Conservation (phyloP, 1,140 invertebrate species). For the Diabrotica undecimpunctata region DNA sequence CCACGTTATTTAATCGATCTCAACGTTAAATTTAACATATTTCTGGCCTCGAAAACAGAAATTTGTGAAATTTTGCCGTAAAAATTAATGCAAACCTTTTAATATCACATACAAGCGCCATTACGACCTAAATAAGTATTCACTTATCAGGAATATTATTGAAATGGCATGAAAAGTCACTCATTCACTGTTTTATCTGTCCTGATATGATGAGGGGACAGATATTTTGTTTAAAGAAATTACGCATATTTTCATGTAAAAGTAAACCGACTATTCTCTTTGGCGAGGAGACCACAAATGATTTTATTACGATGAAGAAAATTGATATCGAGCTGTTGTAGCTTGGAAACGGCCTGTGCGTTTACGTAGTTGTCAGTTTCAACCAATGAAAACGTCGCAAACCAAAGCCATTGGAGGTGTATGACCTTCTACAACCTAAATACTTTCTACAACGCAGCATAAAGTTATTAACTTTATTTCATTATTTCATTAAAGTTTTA, state of each 20-base stretch:
- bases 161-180: conserved; percentile 47
- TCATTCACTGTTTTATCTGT: conserved; percentile 47
- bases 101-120: conserved; percentile 47
- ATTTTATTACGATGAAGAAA: conserved; percentile 31
- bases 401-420: conserved; percentile 22
- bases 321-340: conserved; percentile 28
- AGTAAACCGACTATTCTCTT: conserved; percentile 45
- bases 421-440: conserved; percentile 22
- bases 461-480: too few species aligned
- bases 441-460: not conserved
- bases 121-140: conserved; percentile 45
- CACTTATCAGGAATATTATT: conserved; percentile 45
- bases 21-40: conserved; percentile 41
- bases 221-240: conserved; percentile 32
- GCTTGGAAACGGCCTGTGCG: conserved; percentile 29
- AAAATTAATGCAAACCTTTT: conserved; percentile 48
- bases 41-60: conserved; percentile 39
- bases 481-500: too few species aligned
- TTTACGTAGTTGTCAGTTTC: conserved; percentile 16
- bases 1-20: conserved; percentile 23
- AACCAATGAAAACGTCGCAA: conserved; percentile 24
- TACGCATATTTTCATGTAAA: conserved; percentile 43
- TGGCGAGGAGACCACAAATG: conserved; percentile 48
- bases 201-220: conserved; percentile 42
- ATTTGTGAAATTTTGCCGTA: conserved; percentile 38